Evolutionary conservation across 2,797 vertebrate genomes (phyloP), one percentile per base, ranked within the genome.

Genomic region (Denticeps clupeoides): DNA sequence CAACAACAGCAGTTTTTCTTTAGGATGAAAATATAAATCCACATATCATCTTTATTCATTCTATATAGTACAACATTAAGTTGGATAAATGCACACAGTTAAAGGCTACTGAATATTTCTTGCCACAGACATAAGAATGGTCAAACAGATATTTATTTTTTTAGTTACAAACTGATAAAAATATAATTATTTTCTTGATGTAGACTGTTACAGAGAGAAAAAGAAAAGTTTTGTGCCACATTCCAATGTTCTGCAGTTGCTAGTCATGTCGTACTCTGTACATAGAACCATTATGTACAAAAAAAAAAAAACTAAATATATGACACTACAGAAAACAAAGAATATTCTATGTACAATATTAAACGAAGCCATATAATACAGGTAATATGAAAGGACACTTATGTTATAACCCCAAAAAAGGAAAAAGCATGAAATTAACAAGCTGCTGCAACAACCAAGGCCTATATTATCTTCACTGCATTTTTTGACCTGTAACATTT

Each of bases 331-430:
- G 90, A 91, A 93, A 93, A 92, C 89, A 89, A 94, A 81, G 85
- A 89, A 97, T 91, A 90, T 89, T 86, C 90, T 95, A 91, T 97
- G 85, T 95, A 95, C 93, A 96, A 88, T 91, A 91, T 87, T 89
- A 91, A 93, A 89, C 90, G 85, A 91, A 88, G 84, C 89, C 84
- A 82, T 84, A 83, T 84, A 75, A 76, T 87, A 90, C 87, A 88
- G 83, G 82, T 92, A 87, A 87, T 88, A 86, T 88, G 89, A 90
- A 89, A 91, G 90, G 89, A 93, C 90, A 90, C 89, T 90, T 74
- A 86, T 86, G 81, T 89, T 87, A 84, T 79, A 80, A 80, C 78
- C n/a, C n/a, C n/a, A n/a, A n/a, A n/a, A n/a, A n/a, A n/a, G n/a
- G n/a, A n/a, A n/a, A n/a, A n/a, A n/a, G n/a, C n/a, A n/a, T n/a